Evolutionary conservation across 2,888 invertebrate genomes (phyloP).

Genomic region (Plusia festucae): DNA sequence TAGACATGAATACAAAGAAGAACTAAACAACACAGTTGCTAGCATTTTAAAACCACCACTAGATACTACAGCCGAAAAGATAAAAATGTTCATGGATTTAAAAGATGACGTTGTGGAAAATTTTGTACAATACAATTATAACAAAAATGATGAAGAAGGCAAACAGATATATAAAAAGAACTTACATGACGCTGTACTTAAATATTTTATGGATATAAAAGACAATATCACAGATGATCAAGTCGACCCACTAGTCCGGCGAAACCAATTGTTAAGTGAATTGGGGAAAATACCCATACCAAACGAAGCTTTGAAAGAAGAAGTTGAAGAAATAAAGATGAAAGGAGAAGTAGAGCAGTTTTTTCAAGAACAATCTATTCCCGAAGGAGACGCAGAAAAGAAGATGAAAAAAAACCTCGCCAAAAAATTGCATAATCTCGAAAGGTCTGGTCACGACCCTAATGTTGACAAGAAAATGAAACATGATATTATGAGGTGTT

Average conservation of each 20-base stretch:
- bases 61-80: constrained; percentile 48
- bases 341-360: constrained; percentile 69
- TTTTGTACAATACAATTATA: constrained; percentile 69
- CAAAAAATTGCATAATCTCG: constrained; percentile 69
- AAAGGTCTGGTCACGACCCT: constrained; percentile 63
- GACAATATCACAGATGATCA: constrained; percentile 36
- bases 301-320: constrained; percentile 62
- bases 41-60: constrained; percentile 62
- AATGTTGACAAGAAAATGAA: constrained; percentile 68
- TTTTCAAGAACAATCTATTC: constrained; percentile 57
- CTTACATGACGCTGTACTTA: constrained; percentile 63
- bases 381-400: constrained; percentile 52
- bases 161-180: constrained; percentile 65
- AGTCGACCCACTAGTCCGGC: constrained; percentile 61
- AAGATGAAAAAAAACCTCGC: constrained; percentile 64
- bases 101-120: constrained; percentile 71
- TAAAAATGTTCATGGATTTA: constrained; percentile 55
- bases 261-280: constrained; percentile 74
- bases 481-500: constrained; percentile 62
- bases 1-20: constrained; percentile 67
- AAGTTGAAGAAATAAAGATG: constrained; percentile 73
- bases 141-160: constrained; percentile 62
- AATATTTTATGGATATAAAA: constrained; percentile 55
- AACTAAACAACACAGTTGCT: constrained; percentile 65
- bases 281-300: constrained; percentile 69